These are phyloP conservation scores for Cyrtodaria siliqua DNA, from an alignment of 2,888 invertebrate species.

Conservation along the genomic window DNA sequence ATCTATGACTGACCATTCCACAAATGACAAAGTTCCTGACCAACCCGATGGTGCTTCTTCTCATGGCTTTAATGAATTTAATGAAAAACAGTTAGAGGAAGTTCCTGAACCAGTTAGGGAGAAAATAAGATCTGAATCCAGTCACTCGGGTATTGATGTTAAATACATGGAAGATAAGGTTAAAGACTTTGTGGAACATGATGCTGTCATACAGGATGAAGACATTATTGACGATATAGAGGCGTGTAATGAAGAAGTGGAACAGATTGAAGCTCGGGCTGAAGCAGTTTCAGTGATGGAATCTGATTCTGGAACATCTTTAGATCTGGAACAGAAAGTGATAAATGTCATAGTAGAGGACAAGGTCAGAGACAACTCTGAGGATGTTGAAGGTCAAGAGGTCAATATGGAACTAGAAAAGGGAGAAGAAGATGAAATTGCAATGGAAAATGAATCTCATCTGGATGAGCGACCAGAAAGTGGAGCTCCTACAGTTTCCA, in stretches of 20 bases:
- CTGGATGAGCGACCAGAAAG: background rate
- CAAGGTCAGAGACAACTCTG: background rate
- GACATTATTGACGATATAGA: slow-evolving; percentile 38
- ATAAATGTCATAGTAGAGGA: slow-evolving; percentile 32
- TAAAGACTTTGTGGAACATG: background rate
- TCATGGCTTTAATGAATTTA: slow-evolving; percentile 7
- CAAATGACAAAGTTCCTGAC: background rate
- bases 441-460: background rate
- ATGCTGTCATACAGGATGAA: slow-evolving; percentile 1
- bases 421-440: background rate
- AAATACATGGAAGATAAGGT: background rate
- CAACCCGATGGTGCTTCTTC: too few species aligned
- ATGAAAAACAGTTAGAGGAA: slow-evolving; percentile 9
- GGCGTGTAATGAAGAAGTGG: slow-evolving; percentile 50
- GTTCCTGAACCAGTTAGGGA: background rate
- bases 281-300: slow-evolving; percentile 12
- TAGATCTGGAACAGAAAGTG: slow-evolving; percentile 24
- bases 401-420: background rate
- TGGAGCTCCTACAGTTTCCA: background rate
- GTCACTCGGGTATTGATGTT: background rate
- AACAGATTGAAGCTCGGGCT: slow-evolving; percentile 50
- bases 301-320: slow-evolving; percentile 53
- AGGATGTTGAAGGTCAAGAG: background rate
- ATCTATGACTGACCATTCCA: background rate
- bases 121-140: background rate